Base-by-base conservation (phyloP, 1,140 invertebrate species). In the Colletes gigas region DNA sequence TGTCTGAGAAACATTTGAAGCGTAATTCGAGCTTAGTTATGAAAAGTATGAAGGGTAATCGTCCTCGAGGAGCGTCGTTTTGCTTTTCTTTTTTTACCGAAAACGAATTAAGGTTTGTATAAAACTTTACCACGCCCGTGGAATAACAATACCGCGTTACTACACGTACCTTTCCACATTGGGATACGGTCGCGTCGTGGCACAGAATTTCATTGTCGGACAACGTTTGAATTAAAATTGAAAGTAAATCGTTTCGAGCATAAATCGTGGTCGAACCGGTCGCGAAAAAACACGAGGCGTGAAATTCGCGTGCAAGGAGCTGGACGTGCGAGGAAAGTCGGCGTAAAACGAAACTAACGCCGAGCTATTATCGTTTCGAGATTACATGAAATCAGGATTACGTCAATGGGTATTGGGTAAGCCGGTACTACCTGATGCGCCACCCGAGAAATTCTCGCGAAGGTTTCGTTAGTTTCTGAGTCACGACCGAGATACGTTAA, bases 371-470 rank as follows among this genome's bases (percentile, higher is more conserved):
- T 72, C 15, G n/a, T 54, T 44, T 4, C 14, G 41, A 57, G 59
- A 78, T 78, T 72, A 78, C 60, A 50, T 39, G 39, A 73, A 66
- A 66, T 30, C 15, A 1, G 10, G 77, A 50, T 79, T 79, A 73
- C 52, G 15, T 66, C 21, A 79, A 78, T 63, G 59, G 39, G 1
- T 8, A 10, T 79, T 79, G 41, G 19, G 52, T 17, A 73, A 79
- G 30, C 9, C 59, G 41, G 52, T 12, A 15, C 55, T 12, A 15
- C 55, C 66, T 2, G 76, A 70, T 62, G 67, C 17, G 30, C 30
- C 19, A 39, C n/a, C n/a, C 50, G 21, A 12, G 66, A n/a, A 54
- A 74, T 67, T 50, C 44, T 67, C 44, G n/a, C n/a, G 8, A 47
- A 30, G 59, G 60, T 74, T 65, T 74, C n/a, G 30, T 12, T 15